A percentile compares a stretch with the other conserved stretches of the same genome.
phyloP scores from a whole-genome alignment of 2,113 vertebrate species.

The Phrynocephalus versicolor region DNA sequence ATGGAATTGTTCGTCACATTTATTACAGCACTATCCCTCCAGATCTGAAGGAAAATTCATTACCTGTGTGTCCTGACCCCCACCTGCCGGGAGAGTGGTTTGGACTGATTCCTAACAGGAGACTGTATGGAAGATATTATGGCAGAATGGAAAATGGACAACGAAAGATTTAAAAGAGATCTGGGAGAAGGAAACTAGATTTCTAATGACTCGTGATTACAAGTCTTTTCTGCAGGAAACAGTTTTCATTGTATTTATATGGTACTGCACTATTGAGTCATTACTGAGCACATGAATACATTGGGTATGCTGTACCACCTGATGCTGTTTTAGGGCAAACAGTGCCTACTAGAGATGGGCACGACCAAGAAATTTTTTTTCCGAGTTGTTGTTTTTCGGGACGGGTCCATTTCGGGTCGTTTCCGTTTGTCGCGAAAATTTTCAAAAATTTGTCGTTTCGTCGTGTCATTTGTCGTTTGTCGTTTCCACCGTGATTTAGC shows the following conservation, averaged over 20 bases:
- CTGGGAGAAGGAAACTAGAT: not conserved
- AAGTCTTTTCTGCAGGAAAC: not conserved
- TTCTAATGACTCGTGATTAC: not conserved
- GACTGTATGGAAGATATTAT: not conserved
- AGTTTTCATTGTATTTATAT: not conserved
- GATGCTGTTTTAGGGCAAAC: no score
- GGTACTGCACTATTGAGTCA: not conserved
- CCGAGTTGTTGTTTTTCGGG: no score
- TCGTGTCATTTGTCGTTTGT: no score
- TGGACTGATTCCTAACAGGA: not conserved
- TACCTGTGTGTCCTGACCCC: not conserved
- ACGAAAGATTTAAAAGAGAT: not conserved
- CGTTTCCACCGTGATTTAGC: no score
- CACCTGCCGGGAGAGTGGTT: not conserved
- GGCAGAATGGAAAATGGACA: not conserved
- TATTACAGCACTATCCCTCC: not conserved
- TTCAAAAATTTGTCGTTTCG: no score
- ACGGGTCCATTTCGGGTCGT: no score
- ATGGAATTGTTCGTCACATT: not conserved
- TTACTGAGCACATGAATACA: not conserved
- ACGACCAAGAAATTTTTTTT: no score
- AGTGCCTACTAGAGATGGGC: no score
- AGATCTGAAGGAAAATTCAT: conserved; percentile 9
- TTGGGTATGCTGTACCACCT: not conserved
- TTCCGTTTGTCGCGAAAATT: no score